Evolutionary conservation across 2,888 invertebrate genomes (phyloP), one percentile per base, ranked within the genome.

Genomic region (Himalopsyche japonica): DNA sequence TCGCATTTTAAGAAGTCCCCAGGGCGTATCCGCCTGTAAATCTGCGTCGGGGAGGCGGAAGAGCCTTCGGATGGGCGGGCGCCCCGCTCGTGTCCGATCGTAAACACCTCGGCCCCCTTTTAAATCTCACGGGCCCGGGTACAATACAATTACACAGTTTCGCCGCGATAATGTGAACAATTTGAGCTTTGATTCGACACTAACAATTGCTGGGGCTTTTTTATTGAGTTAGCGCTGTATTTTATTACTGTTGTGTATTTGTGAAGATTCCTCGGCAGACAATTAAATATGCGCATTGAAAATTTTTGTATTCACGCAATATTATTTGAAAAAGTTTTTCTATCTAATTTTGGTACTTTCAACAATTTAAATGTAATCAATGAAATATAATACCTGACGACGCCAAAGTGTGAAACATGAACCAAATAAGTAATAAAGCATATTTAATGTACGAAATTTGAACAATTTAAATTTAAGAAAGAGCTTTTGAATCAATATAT

Each of bases 1-100:
- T 43, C 43, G 70, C 81, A 81, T 81, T 37, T 81, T 81, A 34
- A 81, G 81, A 81, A 81, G 81, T 81, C 81, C 81, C 81, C 57
- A 43, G 37, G 81, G 81, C 64, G 64, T 30, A 43, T 37, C 70
- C 64, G 81, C 76, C 81, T 43, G 70, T 81, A 81, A 81, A 81
- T 81, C 47, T 76, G 70, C 37, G 81, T 24, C 27, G 34, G 70
- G 81, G 27, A 18, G 76, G 27, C 43, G 76, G 70, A 70, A 20
- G 70, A 43, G 18, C 32, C 10, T 57, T 32, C 27, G 27, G 80
- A 34, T 32, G 80, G 80, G 20, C 47, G 80, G 20, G 80, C 43
- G 43, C 43, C 57, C 57, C 43, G 43, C 70, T 57, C 81, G 64
- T 81, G 81, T 81, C 81, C 76, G 81, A 64, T 81, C 81, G 81